Evolutionary conservation across 2,113 vertebrate species (phyloP).

Genomic region (Urocolius indicus): DNA sequence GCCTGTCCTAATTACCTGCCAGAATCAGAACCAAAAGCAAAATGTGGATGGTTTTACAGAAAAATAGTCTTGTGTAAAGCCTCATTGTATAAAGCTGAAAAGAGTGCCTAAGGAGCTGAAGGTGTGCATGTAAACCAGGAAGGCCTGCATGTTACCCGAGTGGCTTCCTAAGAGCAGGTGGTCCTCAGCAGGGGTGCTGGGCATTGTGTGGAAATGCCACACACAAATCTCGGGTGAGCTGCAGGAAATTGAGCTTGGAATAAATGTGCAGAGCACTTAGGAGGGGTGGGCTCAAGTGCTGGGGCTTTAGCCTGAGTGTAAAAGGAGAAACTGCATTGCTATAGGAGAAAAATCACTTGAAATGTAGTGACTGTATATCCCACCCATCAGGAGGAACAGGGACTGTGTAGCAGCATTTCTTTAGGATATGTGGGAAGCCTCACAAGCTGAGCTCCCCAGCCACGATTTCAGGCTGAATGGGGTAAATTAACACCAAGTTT

Average conservation of each 20-base stretch:
- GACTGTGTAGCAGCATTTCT: background rate
- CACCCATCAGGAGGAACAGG: accelerated
- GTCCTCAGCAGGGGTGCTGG: background rate
- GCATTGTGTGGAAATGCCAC: accelerated
- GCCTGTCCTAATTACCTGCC: background rate
- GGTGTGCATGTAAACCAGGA: background rate
- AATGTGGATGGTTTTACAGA: background rate
- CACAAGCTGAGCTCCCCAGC: background rate
- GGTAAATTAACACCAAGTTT: background rate
- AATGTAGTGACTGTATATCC: background rate
- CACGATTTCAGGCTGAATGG: background rate
- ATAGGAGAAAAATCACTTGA: background rate
- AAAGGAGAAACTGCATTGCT: background rate
- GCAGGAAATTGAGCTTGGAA: accelerated
- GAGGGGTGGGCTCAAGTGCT: background rate
- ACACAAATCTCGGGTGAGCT: background rate
- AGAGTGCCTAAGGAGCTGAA: background rate
- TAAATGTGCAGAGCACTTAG: background rate
- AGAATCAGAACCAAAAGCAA: background rate
- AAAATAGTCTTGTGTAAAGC: background rate
- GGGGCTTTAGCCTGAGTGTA: background rate
- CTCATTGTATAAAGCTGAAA: background rate
- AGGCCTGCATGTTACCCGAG: background rate
- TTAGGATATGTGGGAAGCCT: background rate
- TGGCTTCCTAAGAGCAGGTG: background rate